These are phyloP conservation scores for Fukomys damarensis DNA, from an alignment of 2,113 vertebrate species.

Conservation along the genomic window DNA sequence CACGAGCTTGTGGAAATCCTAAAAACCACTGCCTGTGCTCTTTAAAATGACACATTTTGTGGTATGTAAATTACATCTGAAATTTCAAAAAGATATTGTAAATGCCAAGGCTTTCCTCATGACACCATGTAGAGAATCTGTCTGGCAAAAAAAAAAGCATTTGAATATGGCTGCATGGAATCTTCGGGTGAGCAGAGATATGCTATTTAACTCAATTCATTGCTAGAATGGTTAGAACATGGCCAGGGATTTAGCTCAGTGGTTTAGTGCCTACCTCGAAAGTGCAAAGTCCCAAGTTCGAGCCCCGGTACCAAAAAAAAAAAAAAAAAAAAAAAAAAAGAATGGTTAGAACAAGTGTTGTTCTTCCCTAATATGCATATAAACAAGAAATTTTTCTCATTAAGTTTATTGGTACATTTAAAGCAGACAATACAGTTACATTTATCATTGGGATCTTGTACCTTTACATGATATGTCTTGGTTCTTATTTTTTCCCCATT, in stretches of 20 bases:
- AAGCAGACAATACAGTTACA: no score
- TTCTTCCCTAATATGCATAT: not conserved
- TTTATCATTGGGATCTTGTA: no score
- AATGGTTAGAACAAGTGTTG: not conserved
- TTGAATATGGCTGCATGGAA: not conserved
- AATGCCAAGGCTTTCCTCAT: not conserved
- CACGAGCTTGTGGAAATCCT: not conserved
- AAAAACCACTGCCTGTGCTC: not conserved
- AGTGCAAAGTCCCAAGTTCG: no score
- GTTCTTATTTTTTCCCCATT: no score
- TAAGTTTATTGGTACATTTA: no score
- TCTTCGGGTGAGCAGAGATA: not conserved
- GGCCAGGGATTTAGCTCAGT: no score
- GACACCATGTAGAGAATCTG: not conserved
- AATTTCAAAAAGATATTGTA: not conserved
- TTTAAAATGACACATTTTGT: not conserved
- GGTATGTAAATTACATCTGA: not conserved
- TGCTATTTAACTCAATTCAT: not conserved
- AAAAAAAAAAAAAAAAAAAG: no score
- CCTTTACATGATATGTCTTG: no score
- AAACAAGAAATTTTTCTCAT: no score
- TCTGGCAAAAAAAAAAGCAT: not conserved
- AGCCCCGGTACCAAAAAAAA: no score
- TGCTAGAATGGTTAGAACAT: not conserved
- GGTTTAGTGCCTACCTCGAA: no score